Evolutionary conservation across 2,113 vertebrate species (phyloP), one percentile per base, ranked within the genome.

Genomic region (Canis aureus): DNA sequence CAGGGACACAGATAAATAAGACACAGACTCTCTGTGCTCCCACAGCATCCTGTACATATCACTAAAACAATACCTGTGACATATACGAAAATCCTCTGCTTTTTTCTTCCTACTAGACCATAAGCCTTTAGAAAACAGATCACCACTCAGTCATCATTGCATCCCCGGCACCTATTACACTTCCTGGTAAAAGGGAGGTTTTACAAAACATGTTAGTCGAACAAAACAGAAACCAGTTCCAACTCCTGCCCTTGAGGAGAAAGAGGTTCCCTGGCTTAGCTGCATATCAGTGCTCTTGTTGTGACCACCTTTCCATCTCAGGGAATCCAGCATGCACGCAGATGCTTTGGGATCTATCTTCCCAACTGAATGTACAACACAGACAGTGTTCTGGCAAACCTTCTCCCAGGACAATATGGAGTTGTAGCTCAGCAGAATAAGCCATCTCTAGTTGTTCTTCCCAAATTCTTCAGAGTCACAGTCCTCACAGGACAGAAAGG

Each of bases 181-280:
- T 7, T 73, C 49, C 85, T 38, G 53, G 66, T 17, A 53, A 11
- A 49, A 35, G 80, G 27, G 43, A 90, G 3, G 62, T 88, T 96
- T 90, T 62, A 25, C 29, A 94, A 74, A 94, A 20, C 55, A 67
- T 8, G 17, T 57, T 20, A 60, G 55, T 43, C 32, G 20, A 95
- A 83, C 32, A 53, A 84, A 97, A 95, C 25, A 43, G 83, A 90
- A 97, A 83, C 43, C 38, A n/a, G 76, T 43, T 85, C 69, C 51
- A 62, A 35, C 20, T 74, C 59, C 51, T 94, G 81, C 51, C 71
- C 60, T 89, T 64, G 69, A 69, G 12, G 23, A 66, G 32, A 85
- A 16, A 49, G 43, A 84, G 71, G 64, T n/a, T 25, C 17, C n/a
- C 60, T 2, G 15, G 55, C 38, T 60, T 71, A 11, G 60, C 53